These are phyloP conservation scores for Eunapius fragilis DNA, from an alignment of 37 sponge, comb jelly and placozoan genomes.

Conservation along the genomic window DNA sequence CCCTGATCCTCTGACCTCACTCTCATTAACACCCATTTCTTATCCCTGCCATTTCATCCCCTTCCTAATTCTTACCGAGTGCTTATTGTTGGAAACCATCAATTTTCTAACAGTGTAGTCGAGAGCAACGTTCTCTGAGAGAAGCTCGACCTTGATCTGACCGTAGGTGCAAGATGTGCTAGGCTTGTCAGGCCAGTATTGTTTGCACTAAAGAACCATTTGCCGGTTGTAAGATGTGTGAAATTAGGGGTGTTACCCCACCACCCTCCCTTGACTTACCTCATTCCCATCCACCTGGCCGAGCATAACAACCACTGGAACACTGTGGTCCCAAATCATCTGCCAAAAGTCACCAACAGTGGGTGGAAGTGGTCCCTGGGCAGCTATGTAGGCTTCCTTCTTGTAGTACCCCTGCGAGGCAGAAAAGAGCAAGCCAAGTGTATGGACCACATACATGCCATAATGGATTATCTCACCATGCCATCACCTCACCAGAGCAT, in stretches of 20 bases:
- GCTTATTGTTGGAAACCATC: slow-evolving; percentile 43
- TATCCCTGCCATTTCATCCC: background rate
- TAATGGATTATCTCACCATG: background rate
- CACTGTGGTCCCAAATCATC: slow-evolving; percentile 43
- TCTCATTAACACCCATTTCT: background rate
- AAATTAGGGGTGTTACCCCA: no score
- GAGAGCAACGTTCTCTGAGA: slow-evolving; percentile 8
- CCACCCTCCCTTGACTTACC: no score
- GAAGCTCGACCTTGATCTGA: slow-evolving; percentile 13
- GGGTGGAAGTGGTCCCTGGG: slow-evolving; percentile 60
- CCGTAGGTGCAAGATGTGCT: slow-evolving; percentile 41
- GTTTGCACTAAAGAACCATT: slow-evolving; percentile 60
- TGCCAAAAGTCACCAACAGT: slow-evolving; percentile 73
- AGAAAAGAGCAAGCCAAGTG: background rate
- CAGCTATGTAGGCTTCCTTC: slow-evolving; percentile 12
- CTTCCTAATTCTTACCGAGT: background rate
- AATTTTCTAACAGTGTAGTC: slow-evolving; percentile 69
- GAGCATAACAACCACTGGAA: slow-evolving; percentile 57
- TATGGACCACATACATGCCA: background rate
- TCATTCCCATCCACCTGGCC: slow-evolving; percentile 30
- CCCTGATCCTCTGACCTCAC: background rate
- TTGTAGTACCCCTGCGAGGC: slow-evolving; percentile 8
- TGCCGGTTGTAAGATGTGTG: background rate
- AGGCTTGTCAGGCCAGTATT: slow-evolving; percentile 74
- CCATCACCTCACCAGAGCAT: background rate